A percentile compares a stretch with the other conserved stretches of the same genome.
These are phyloP conservation scores for Euglossa dilemma DNA, from an alignment of 1,140 invertebrate genomes.

Conservation along the genomic window DNA sequence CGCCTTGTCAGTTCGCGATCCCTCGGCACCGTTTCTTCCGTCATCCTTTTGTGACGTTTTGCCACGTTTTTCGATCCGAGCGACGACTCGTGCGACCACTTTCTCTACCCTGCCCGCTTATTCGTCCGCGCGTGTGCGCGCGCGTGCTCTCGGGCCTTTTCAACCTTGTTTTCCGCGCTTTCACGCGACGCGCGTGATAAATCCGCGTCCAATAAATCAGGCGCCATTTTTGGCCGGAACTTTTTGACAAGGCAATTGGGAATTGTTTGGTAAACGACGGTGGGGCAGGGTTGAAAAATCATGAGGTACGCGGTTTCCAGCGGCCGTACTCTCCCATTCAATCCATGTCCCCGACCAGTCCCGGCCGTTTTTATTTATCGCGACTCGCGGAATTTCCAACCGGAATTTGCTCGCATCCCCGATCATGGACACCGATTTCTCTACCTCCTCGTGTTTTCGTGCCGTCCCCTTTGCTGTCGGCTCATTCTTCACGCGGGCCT, in stretches of 20 bases:
- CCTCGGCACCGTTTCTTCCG: not conserved
- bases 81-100: not conserved
- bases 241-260: slow-evolving; percentile 77
- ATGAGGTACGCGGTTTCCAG: slow-evolving; percentile 68
- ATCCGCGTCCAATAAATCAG: slow-evolving; percentile 72
- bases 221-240: slow-evolving; percentile 72
- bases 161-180: slow-evolving; percentile 48
- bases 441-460: not conserved
- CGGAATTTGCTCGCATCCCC: slow-evolving; percentile 51
- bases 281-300: slow-evolving; percentile 62
- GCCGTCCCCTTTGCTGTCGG: too few relatives aligned
- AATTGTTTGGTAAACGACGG: slow-evolving; percentile 76
- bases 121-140: slow-evolving; percentile 21
- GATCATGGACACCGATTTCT: slow-evolving; percentile 43
- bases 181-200: slow-evolving; percentile 57
- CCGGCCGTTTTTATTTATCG: slow-evolving; percentile 62
- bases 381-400: slow-evolving; percentile 53
- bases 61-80: not conserved
- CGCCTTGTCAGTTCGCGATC: not conserved
- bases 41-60: not conserved
- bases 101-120: slow-evolving; percentile 12
- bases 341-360: slow-evolving; percentile 53
- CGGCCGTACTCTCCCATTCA: slow-evolving; percentile 56
- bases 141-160: not conserved
- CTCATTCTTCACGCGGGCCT: not conserved